A percentile compares a stretch with the other conserved stretches of the same genome.
Conservation (phyloP, 2,113 vertebrate species). For the Dolichotis patagonum region DNA sequence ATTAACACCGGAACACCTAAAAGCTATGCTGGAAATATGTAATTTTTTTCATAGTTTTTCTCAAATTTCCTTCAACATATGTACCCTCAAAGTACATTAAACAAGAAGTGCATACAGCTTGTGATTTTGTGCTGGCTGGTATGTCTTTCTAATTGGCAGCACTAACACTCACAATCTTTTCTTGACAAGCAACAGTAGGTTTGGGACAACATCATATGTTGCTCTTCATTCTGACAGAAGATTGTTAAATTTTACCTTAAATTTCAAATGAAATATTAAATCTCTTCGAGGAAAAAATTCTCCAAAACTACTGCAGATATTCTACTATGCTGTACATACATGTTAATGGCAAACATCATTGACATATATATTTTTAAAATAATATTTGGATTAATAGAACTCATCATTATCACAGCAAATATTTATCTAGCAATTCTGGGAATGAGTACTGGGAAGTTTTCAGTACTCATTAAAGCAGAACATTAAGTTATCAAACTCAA, state of each 20-base stretch:
- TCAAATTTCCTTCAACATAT: background rate
- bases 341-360: background rate
- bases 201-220: background rate
- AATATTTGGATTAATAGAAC: background rate
- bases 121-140: background rate
- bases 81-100: background rate
- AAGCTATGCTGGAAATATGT: background rate
- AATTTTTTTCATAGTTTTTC: background rate
- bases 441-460: background rate
- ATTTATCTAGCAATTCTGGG: background rate
- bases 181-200: background rate
- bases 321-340: background rate
- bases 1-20: background rate
- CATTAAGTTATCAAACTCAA: conserved; percentile 30
- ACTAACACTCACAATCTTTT: background rate
- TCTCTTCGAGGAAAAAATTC: conserved; percentile 13
- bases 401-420: background rate
- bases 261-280: conserved; percentile 53
- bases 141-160: background rate
- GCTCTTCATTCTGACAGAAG: background rate
- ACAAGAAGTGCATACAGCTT: background rate
- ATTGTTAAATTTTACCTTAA: conserved; percentile 28
- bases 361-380: background rate
- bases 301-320: background rate
- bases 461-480: background rate